A percentile compares a stretch with the other conserved stretches of the same genome.
Conservation (phyloP, 2,113 vertebrate species). For the Dolichotis patagonum region DNA sequence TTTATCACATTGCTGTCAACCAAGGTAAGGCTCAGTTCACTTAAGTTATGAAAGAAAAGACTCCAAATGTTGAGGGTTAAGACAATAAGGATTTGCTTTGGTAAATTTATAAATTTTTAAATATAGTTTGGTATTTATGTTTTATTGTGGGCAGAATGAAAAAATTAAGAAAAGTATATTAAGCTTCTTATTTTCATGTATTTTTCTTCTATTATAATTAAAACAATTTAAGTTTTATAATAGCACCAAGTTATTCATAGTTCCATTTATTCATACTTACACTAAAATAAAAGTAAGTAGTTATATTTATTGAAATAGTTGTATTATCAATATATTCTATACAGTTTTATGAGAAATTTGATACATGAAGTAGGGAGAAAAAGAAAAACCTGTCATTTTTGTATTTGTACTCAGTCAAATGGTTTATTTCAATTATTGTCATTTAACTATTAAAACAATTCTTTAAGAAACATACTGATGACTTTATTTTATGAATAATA, state of each 20-base stretch:
- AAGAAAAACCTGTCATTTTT: background rate
- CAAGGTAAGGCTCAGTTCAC: constrained; percentile 80
- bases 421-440: background rate
- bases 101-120: constrained; percentile 7
- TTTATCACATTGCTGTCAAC: constrained; percentile 86
- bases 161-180: constrained; percentile 45
- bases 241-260: background rate
- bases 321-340: background rate
- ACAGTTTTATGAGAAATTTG: constrained; percentile 46
- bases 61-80: background rate
- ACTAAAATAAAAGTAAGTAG: constrained; percentile 2
- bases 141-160: constrained; percentile 46
- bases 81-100: background rate
- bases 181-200: background rate
- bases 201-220: constrained; percentile 38
- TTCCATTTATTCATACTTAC: background rate
- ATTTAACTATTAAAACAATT: background rate
- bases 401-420: constrained; percentile 26
- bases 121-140: constrained; percentile 15
- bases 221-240: constrained; percentile 29
- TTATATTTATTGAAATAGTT: background rate
- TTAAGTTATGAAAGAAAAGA: background rate
- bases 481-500: constrained; percentile 51
- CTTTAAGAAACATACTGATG: background rate
- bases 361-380: background rate